These are phyloP conservation scores for Philonicus albiceps DNA, from an alignment of 2,888 invertebrate genomes.

Conservation along the genomic window DNA sequence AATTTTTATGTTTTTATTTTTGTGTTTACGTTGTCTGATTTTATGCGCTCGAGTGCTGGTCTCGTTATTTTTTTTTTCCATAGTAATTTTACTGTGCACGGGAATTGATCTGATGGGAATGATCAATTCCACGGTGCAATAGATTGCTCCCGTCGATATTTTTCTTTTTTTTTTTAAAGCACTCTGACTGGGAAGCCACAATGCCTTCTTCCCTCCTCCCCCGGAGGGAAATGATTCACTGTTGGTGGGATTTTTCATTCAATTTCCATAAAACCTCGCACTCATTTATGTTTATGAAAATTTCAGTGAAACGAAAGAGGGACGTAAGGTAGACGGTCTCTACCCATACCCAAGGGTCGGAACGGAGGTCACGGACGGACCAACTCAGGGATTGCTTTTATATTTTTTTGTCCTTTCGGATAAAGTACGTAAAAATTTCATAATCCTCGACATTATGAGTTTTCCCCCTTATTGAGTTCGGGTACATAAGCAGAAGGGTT, in stretches of 20 bases:
- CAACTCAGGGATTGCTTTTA: background rate
- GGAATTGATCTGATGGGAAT: background rate
- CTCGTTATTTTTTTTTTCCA: background rate
- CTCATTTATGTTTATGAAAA: background rate
- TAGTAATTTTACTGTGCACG: background rate
- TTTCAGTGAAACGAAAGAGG: background rate
- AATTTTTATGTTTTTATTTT: conserved; percentile 11
- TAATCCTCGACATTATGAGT: background rate
- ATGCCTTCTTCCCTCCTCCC: background rate
- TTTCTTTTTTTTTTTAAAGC: background rate
- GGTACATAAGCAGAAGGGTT: background rate
- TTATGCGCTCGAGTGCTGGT: background rate
- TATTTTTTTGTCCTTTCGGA: background rate
- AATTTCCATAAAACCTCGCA: background rate
- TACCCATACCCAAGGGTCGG: background rate
- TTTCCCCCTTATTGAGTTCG: background rate
- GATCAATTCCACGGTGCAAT: background rate
- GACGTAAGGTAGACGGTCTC: background rate
- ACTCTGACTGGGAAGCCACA: background rate
- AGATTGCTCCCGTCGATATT: background rate
- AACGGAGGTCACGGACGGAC: background rate
- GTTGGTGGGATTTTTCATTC: background rate
- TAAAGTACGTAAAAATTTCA: background rate
- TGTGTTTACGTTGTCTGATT: background rate
- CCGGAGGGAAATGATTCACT: background rate